Base-by-base conservation (phyloP, 2,797 vertebrate species). In the Emydoidea blandingii region DNA sequence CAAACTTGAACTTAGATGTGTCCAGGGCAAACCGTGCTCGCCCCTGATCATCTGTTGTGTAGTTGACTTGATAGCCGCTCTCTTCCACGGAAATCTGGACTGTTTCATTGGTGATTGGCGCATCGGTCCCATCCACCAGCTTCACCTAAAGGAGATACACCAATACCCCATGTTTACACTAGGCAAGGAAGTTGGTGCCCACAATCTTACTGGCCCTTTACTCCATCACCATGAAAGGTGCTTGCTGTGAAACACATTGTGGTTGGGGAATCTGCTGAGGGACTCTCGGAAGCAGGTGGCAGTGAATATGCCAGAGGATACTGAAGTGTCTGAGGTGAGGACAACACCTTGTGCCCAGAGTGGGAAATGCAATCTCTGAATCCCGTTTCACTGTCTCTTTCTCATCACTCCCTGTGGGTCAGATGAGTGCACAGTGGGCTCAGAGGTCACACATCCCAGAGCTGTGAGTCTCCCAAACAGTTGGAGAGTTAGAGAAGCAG, bases 1-100 rank as follows among this genome's bases (percentile, higher is more conserved):
- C 4, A 0, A 19, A 83, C 3, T 10, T 2, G 12, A 97, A 0
- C 0, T 0, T 57, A 12, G 94, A 93, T 23, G 98, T 98, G 57
- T 98, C 93, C 31, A 98, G 88, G 21, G 93, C 81, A 91, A 98
- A 98, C 12, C n/a, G 12, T 15, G 53, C 97, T 6, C 87, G 85
- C 27, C 98, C 98, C 3, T 95, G 76, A 25, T 94, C 93, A 34
- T 98, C 95, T 1, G 98, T 98, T 8, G 96, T 98, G 25, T 97
- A 96, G 65, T 97, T 97, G 53, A 34, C 85, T 19, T 47, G 23
- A 57, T 96, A 76, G 80, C 11, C 79, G 21, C 93, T 92, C 90
- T 88, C 93, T 27, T 84, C 65, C 44, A 95, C 92, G 52, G 41
- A 86, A 91, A 98, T 93, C 0, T 0, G 62, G 87, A 98, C 1